A percentile compares a stretch with the other conserved stretches of the same genome.
phyloP scores from a whole-genome alignment of 2,797 vertebrate species.

The Danio aesculapii region DNA sequence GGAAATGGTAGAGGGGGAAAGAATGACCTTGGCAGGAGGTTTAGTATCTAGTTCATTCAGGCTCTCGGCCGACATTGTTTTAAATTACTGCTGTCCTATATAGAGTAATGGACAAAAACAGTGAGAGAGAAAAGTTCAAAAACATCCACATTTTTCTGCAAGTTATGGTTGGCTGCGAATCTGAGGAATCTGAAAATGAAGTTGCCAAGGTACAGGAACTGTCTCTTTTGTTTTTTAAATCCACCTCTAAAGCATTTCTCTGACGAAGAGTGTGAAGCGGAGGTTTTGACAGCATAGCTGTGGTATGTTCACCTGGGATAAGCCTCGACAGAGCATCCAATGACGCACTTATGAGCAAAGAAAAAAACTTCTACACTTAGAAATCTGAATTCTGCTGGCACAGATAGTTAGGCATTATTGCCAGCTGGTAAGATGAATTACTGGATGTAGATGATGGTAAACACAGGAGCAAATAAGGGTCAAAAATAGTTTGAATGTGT shows the following conservation, averaged over 20 bases:
- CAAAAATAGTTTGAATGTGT: too few species aligned
- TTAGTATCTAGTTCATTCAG: constrained; percentile 54
- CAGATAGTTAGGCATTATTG: background rate
- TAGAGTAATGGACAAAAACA: constrained; percentile 25
- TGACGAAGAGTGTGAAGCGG: constrained; percentile 6
- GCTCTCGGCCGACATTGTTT: constrained; percentile 51
- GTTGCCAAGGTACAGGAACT: constrained; percentile 44
- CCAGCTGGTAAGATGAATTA: too few species aligned
- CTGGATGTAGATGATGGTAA: too few species aligned
- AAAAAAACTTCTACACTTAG: constrained; percentile 26
- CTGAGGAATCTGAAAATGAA: constrained; percentile 59
- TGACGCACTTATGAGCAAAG: constrained; percentile 15
- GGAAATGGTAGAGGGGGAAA: background rate
- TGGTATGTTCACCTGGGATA: constrained; percentile 56
- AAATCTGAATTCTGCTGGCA: constrained; percentile 31
- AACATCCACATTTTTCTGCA: constrained; percentile 43
- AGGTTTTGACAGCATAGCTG: constrained; percentile 50
- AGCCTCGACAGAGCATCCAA: constrained; percentile 47
- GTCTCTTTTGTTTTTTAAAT: constrained; percentile 2
- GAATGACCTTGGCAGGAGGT: constrained; percentile 66
- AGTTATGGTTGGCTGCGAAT: constrained; percentile 58
- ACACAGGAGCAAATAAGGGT: too few species aligned
- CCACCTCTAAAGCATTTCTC: constrained; percentile 18
- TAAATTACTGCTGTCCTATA: constrained; percentile 51
- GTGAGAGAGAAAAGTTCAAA: constrained; percentile 28